phyloP scores from a whole-genome alignment of 2,888 invertebrate species.

The Platycnemis pennipes region DNA sequence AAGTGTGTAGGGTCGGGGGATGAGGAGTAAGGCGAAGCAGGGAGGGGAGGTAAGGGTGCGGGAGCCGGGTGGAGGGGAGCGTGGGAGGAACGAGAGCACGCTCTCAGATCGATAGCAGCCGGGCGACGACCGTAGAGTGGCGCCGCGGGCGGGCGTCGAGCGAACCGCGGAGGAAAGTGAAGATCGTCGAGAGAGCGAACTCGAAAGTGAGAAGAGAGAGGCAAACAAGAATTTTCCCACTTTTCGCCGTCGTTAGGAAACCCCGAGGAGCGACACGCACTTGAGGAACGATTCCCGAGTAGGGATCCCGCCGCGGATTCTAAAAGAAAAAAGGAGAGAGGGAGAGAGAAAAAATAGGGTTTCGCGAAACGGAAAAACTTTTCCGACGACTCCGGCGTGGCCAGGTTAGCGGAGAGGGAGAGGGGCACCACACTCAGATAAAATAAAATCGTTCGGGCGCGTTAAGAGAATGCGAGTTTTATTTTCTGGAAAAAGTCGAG shows the following conservation, averaged over 20 bases:
- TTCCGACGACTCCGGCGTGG: background rate
- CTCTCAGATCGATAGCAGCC: slow-evolving; percentile 43
- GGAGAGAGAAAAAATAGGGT: background rate
- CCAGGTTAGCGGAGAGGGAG: background rate
- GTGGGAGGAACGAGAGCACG: background rate
- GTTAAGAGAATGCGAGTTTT: background rate
- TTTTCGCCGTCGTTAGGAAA: slow-evolving; percentile 14
- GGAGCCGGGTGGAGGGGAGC: background rate
- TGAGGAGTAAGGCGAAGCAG: background rate
- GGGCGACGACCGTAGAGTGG: slow-evolving; percentile 68
- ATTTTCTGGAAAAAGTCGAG: background rate
- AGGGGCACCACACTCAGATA: background rate
- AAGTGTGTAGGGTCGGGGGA: background rate
- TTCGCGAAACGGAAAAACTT: background rate
- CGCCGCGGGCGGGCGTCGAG: slow-evolving; percentile 61
- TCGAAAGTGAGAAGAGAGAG: background rate
- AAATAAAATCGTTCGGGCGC: background rate
- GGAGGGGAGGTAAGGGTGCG: background rate
- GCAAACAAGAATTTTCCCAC: background rate
- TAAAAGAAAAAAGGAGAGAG: background rate
- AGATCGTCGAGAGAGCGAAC: slow-evolving; percentile 14
- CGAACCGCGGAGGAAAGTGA: slow-evolving; percentile 44
- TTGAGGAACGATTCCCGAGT: background rate
- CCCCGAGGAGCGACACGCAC: background rate
- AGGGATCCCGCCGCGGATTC: background rate